These are phyloP conservation scores for Protomyctophum bolini DNA, from an alignment of 2,113 vertebrate genomes.

Conservation along the genomic window DNA sequence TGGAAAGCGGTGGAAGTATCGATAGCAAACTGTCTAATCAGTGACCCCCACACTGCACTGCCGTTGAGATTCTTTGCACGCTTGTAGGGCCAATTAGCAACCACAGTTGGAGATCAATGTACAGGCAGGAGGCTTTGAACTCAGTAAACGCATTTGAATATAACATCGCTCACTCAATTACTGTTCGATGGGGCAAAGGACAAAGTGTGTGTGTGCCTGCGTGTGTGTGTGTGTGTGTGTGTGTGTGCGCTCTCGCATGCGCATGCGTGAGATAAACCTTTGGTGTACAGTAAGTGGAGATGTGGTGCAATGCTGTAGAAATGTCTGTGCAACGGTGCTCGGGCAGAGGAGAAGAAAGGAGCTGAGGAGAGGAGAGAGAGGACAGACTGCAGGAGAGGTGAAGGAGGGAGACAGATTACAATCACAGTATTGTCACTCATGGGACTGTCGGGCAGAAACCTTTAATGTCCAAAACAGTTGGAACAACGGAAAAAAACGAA, in stretches of 20 bases:
- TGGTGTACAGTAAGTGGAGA: background rate
- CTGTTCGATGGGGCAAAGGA: background rate
- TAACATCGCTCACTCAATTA: background rate
- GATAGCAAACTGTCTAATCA: too few species aligned
- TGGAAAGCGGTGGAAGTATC: too few species aligned
- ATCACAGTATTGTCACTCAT: too few species aligned
- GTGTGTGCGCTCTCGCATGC: background rate
- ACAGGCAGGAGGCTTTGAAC: conserved; percentile 6
- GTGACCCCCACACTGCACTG: too few species aligned
- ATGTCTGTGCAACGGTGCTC: background rate
- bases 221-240: background rate
- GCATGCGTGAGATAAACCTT: background rate
- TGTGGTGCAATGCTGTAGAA: background rate
- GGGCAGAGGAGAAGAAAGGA: too few species aligned
- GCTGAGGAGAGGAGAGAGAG: too few species aligned
- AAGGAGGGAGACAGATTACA: background rate
- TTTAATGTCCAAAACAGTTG: too few species aligned
- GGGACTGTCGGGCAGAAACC: too few species aligned
- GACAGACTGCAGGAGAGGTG: too few species aligned
- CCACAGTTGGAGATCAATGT: conserved; percentile 10
- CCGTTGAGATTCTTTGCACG: too few species aligned
- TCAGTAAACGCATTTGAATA: conserved; percentile 4
- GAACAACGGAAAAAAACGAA: too few species aligned
- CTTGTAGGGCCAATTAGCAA: background rate
- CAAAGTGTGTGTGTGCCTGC: background rate